A percentile compares a stretch with the other conserved stretches of the same genome.
Evolutionary conservation across 2,888 invertebrate species (phyloP).

Genomic region (Disparrhopalites patrizii): DNA sequence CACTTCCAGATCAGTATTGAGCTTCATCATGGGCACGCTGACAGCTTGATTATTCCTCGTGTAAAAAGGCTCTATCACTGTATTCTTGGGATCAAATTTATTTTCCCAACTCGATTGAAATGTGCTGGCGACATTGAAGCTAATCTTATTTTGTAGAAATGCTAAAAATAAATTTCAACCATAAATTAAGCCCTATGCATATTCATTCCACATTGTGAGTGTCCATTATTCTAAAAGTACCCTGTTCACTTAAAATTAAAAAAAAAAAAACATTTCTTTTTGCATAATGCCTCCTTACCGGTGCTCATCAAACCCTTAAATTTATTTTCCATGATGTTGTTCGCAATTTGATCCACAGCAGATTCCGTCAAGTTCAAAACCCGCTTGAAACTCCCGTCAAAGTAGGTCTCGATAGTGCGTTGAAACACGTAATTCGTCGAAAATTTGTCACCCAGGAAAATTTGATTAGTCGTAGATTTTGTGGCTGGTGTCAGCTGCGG

Average conservation of each 20-base stretch:
- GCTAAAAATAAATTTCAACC: constrained; percentile 13
- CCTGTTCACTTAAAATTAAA: too few species aligned
- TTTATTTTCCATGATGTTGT: constrained; percentile 10
- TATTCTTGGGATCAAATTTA: constrained; percentile 4
- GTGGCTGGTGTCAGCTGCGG: constrained; percentile 26
- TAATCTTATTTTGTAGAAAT: constrained; percentile 3
- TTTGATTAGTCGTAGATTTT: constrained; percentile 4
- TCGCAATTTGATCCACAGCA: neutral
- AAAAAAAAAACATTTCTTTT: too few species aligned
- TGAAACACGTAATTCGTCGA: neutral
- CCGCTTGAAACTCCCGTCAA: constrained; percentile 12
- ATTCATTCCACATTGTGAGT: too few species aligned
- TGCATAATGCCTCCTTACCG: constrained; percentile 1
- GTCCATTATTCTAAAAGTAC: too few species aligned
- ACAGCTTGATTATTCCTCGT: neutral
- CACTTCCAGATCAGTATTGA: constrained; percentile 2
- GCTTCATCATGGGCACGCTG: constrained; percentile 12
- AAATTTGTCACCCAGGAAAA: constrained; percentile 11
- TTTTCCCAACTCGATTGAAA: constrained; percentile 12
- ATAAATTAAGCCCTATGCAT: too few species aligned
- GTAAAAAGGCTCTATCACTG: constrained; percentile 8
- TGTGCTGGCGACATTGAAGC: constrained; percentile 4
- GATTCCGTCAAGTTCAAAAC: constrained; percentile 11
- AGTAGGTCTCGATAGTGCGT: constrained; percentile 13
- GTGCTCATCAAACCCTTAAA: constrained; percentile 16